Conservation (phyloP, 2,113 vertebrate genomes). For the Phoxinus phoxinus region DNA sequence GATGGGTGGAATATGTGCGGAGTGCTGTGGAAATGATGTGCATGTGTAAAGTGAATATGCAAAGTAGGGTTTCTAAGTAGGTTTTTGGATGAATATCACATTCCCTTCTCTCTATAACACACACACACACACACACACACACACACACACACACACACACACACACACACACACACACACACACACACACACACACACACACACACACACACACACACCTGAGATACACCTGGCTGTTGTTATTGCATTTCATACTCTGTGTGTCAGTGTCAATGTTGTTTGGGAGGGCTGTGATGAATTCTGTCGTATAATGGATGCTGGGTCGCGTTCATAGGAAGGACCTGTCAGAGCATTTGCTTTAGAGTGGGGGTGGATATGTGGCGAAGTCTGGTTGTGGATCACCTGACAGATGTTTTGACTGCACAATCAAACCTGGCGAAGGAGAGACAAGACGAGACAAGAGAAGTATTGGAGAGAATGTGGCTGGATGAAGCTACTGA, state of each 20-base stretch:
- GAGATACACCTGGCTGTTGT: slow-evolving; percentile 29
- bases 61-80: slow-evolving; percentile 51
- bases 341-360: slow-evolving; percentile 49
- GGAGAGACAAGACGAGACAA: background rate
- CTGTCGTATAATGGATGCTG: slow-evolving; percentile 53
- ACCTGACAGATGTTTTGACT: slow-evolving; percentile 21
- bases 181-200: too few relatives aligned
- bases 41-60: slow-evolving; percentile 38
- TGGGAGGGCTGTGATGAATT: slow-evolving; percentile 33
- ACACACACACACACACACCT: too few relatives aligned
- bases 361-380: slow-evolving; percentile 49
- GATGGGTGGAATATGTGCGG: slow-evolving; percentile 48
- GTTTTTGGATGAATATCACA: slow-evolving; percentile 21
- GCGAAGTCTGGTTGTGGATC: slow-evolving; percentile 36
- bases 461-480: background rate
- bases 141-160: too few relatives aligned
- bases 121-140: background rate
- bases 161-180: too few relatives aligned
- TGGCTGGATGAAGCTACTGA: background rate
- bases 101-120: slow-evolving; percentile 5
- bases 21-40: slow-evolving; percentile 50
- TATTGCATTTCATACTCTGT: slow-evolving; percentile 16
- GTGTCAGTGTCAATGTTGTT: slow-evolving; percentile 32
- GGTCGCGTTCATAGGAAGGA: slow-evolving; percentile 32
- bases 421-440: background rate